These are phyloP conservation scores for Pseudococcus viburni DNA, from an alignment of 2,888 invertebrate genomes.

Conservation along the genomic window DNA sequence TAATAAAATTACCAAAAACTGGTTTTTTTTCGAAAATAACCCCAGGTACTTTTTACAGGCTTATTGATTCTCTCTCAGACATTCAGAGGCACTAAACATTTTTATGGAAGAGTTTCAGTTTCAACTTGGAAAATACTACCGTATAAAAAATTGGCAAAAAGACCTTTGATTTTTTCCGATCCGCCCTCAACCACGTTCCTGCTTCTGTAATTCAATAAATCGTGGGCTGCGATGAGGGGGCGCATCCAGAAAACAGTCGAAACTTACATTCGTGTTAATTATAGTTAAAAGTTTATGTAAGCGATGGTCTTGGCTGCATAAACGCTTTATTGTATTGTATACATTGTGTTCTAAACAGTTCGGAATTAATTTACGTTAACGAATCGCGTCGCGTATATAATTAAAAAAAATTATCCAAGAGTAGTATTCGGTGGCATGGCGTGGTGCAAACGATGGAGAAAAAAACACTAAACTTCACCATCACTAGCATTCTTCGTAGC, in stretches of 20 bases:
- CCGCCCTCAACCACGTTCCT: too few relatives aligned
- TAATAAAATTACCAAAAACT: too few relatives aligned
- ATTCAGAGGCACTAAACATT: too few relatives aligned
- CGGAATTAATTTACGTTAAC: constrained; percentile 23
- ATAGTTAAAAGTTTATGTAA: constrained; percentile 37
- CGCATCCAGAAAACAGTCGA: not conserved
- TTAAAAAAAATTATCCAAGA: constrained; percentile 14
- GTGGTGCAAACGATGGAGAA: not conserved
- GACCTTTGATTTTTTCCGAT: too few relatives aligned
- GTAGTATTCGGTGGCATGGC: not conserved
- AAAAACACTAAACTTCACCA: not conserved
- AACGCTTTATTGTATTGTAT: constrained; percentile 14
- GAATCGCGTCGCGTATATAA: constrained; percentile 37
- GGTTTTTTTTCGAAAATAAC: too few relatives aligned
- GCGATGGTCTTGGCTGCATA: not conserved
- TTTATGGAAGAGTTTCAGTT: too few relatives aligned
- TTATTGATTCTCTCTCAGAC: too few relatives aligned
- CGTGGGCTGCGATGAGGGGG: too few relatives aligned
- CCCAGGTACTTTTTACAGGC: too few relatives aligned
- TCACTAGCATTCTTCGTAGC: not conserved
- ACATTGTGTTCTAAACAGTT: constrained; percentile 21
- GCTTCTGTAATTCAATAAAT: too few relatives aligned
- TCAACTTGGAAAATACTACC: too few relatives aligned
- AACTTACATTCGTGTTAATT: constrained; percentile 1
- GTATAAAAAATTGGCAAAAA: too few relatives aligned